Percentiles rank a stretch among this genome's conserved stretches.
Evolutionary conservation across 2,888 invertebrate species (phyloP).

Genomic region (Drosophila subquinaria): DNA sequence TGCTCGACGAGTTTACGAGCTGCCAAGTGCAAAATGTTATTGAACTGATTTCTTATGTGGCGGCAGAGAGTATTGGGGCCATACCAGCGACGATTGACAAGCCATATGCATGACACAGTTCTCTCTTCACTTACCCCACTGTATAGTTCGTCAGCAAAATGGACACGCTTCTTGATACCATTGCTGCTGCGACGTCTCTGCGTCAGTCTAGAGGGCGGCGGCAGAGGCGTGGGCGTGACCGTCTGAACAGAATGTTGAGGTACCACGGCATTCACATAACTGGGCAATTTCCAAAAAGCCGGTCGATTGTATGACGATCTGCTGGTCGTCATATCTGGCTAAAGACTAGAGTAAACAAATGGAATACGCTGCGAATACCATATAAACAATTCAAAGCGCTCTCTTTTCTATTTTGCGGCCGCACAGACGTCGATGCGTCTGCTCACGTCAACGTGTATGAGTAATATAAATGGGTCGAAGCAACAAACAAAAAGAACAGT

Average conservation of each 20-base stretch:
- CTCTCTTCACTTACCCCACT: constrained; percentile 62
- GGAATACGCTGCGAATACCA: constrained; percentile 57
- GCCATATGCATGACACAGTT: constrained; percentile 38
- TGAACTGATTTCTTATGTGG: constrained; percentile 78
- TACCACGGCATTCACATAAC: constrained; percentile 43
- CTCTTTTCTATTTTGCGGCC: constrained; percentile 42
- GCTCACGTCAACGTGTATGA: constrained; percentile 58
- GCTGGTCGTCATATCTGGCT: constrained; percentile 76
- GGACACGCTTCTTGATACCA: constrained; percentile 85
- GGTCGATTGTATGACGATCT: constrained; percentile 80
- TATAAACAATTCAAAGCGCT: constrained; percentile 64
- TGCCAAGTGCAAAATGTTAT: constrained; percentile 70
- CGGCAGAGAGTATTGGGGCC: constrained; percentile 67
- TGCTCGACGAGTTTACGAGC: constrained; percentile 77
- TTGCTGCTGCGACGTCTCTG: constrained; percentile 67
- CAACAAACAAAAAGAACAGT: constrained; percentile 34
- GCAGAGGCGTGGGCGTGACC: constrained; percentile 24
- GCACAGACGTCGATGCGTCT: constrained; percentile 61
- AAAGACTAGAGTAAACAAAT: constrained; percentile 78
- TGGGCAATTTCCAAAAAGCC: constrained; percentile 82
- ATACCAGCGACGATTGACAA: constrained; percentile 68
- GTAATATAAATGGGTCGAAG: constrained; percentile 43
- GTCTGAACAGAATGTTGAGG: background rate
- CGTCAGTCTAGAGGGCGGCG: constrained; percentile 48
- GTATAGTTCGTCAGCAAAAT: constrained; percentile 83